Evolutionary conservation across 2,888 invertebrate species (phyloP).

Genomic region (Lasioglossum marginatum): DNA sequence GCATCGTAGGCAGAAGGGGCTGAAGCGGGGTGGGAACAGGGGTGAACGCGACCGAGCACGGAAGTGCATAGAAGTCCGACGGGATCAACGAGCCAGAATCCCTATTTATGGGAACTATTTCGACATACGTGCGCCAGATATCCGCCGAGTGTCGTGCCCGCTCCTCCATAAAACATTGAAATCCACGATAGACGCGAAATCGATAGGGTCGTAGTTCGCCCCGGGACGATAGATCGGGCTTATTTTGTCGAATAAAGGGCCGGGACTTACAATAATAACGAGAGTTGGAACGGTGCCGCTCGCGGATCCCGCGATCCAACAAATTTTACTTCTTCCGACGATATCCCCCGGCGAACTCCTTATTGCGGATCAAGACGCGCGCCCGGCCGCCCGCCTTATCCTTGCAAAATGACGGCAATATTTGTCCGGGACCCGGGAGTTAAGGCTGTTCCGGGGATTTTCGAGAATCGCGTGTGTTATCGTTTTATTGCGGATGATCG

Average conservation of each 20-base stretch:
- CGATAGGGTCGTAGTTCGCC: constrained; percentile 41
- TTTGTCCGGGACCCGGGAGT: neutral
- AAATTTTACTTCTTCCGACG: constrained; percentile 22
- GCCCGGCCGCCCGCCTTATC: neutral
- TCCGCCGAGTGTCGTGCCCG: constrained; percentile 58
- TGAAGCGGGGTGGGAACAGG: neutral
- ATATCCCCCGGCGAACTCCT: constrained; percentile 22
- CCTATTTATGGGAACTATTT: constrained; percentile 74
- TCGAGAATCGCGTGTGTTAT: neutral
- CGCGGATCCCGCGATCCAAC: constrained; percentile 9
- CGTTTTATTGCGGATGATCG: constrained; percentile 1
- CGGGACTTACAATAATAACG: constrained; percentile 55
- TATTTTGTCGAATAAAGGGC: constrained; percentile 56
- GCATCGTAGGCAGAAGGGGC: neutral
- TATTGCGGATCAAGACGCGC: constrained; percentile 19
- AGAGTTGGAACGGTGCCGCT: constrained; percentile 55
- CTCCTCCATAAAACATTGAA: constrained; percentile 69
- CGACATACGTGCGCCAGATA: constrained; percentile 67
- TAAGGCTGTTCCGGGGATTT: constrained; percentile 3
- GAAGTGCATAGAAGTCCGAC: constrained; percentile 11
- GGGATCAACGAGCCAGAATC: constrained; percentile 54
- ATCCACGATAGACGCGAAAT: constrained; percentile 68
- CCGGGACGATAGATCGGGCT: constrained; percentile 55
- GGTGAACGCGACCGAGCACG: neutral
- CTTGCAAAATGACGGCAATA: constrained; percentile 3